A percentile compares a stretch with the other conserved stretches of the same genome.
These are phyloP conservation scores for Crotalus horridus DNA, from an alignment of 2,113 vertebrate genomes.

Conservation along the genomic window DNA sequence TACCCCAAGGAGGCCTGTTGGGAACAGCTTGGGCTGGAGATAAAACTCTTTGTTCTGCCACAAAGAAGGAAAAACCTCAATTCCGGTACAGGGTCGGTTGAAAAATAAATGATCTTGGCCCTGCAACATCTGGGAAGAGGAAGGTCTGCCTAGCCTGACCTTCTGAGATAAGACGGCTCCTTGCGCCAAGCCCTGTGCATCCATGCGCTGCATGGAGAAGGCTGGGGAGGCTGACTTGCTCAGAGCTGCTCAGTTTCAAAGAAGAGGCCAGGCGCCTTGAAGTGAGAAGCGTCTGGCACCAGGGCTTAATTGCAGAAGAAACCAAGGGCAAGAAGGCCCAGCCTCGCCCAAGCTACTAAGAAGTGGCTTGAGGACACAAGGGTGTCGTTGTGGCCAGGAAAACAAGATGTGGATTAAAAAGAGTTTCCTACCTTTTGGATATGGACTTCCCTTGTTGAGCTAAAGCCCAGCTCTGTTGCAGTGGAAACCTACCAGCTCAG, in stretches of 20 bases:
- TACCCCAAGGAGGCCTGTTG: not conserved
- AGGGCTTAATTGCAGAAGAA: not conserved
- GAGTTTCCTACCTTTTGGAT: not conserved
- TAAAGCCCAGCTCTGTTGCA: not conserved
- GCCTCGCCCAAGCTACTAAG: not conserved
- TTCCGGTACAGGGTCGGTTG: not conserved
- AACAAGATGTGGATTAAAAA: not conserved
- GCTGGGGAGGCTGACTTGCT: no score
- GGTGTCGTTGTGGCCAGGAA: not conserved
- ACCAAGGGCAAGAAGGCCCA: not conserved
- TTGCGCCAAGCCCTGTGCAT: not conserved
- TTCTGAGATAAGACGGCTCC: not conserved
- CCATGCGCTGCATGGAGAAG: not conserved
- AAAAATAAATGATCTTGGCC: not conserved
- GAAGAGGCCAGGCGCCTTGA: not conserved
- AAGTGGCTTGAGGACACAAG: not conserved
- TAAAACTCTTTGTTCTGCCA: conserved; percentile 18
- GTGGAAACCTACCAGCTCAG: not conserved
- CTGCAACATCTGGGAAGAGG: not conserved
- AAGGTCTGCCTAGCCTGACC: not conserved
- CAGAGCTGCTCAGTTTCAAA: not conserved
- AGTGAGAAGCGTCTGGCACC: not conserved
- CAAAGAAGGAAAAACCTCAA: not conserved
- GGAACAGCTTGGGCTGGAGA: not conserved
- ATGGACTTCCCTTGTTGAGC: not conserved